phyloP scores from a whole-genome alignment of 64 coral and sea anemone species.

The Stichodactyla helianthus region DNA sequence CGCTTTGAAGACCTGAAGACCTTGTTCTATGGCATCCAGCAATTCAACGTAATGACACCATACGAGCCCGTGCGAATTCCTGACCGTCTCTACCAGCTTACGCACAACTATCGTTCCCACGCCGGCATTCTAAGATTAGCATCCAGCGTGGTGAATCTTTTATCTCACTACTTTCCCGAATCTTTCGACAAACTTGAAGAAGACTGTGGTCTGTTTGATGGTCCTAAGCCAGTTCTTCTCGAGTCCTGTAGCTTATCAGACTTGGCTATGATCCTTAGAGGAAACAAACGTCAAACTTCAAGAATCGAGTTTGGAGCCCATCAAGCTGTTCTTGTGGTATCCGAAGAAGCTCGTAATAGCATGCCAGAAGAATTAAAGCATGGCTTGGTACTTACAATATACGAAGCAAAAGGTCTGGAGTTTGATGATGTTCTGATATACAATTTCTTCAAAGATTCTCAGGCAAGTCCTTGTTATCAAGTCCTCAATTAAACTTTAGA shows the following conservation, averaged over 20 bases:
- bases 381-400: constrained; percentile 47
- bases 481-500: no score
- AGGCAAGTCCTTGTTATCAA: constrained; percentile 10
- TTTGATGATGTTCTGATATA: constrained; percentile 66
- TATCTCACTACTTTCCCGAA: constrained; percentile 85
- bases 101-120: constrained; percentile 96
- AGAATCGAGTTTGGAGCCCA: constrained; percentile 67
- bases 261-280: constrained; percentile 52
- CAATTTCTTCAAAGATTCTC: constrained; percentile 71
- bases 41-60: constrained; percentile 23
- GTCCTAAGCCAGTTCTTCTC: constrained; percentile 44
- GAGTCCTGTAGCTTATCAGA: constrained; percentile 55
- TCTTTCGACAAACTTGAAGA: constrained; percentile 88
- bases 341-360: constrained; percentile 35
- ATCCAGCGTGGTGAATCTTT: constrained; percentile 71
- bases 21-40: constrained; percentile 62
- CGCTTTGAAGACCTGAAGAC: constrained; percentile 94
- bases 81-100: constrained; percentile 76
- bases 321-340: constrained; percentile 31
- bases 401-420: constrained; percentile 61
- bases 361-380: constrained; percentile 61
- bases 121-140: constrained; percentile 82
- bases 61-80: constrained; percentile 53
- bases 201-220: constrained; percentile 93
- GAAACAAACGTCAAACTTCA: constrained; percentile 44